Conservation (phyloP, 2,797 vertebrate species). For the Ambastaia sidthimunki region DNA sequence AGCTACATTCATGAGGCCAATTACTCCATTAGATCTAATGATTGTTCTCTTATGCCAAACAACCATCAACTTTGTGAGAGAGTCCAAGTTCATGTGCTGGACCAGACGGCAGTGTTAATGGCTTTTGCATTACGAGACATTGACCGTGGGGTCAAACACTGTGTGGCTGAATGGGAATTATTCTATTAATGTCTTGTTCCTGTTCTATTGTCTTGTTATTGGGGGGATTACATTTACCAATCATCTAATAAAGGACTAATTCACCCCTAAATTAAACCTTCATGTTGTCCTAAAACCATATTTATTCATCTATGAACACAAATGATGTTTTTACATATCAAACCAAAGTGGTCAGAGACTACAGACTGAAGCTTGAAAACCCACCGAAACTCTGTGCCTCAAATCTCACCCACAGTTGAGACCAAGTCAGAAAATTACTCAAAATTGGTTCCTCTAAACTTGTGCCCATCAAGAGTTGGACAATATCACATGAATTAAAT, state of each 20-base stretch:
- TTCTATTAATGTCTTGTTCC: background rate
- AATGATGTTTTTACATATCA: background rate
- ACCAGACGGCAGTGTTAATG: conserved; percentile 26
- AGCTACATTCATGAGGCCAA: conserved; percentile 31
- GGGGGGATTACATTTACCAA: conserved; percentile 6
- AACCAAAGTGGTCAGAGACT: background rate
- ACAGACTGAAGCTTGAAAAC: background rate
- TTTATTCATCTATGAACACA: background rate
- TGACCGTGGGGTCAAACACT: background rate
- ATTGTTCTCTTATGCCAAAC: conserved; percentile 17
- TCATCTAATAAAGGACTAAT: background rate
- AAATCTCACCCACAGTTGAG: too few relatives aligned
- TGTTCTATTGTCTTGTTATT: background rate
- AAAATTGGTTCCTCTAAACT: too few relatives aligned
- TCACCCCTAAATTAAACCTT: background rate
- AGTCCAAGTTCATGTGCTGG: conserved; percentile 11
- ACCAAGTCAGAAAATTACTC: too few relatives aligned
- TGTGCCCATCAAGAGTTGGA: too few relatives aligned
- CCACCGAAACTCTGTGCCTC: too few relatives aligned
- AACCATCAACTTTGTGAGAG: conserved; percentile 25
- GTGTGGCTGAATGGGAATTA: background rate
- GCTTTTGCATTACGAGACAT: conserved; percentile 15
- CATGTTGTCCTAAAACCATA: background rate
- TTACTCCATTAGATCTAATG: conserved; percentile 45
- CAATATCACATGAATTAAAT: too few relatives aligned